Evolutionary conservation across 2,113 vertebrate species (phyloP).

Genomic region (Cryptotis parvus): DNA sequence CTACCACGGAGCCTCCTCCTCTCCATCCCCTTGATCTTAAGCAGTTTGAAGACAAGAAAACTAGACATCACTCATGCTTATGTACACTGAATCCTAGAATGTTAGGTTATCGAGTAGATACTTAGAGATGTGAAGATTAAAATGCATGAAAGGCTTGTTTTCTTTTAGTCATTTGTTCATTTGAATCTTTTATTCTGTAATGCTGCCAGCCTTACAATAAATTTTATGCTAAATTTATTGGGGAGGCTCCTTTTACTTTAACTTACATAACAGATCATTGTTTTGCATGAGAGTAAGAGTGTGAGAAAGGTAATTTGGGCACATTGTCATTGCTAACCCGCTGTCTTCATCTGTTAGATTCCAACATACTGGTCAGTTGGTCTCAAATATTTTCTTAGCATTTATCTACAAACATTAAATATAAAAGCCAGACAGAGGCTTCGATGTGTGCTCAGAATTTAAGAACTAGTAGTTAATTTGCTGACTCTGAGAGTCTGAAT

Average conservation of each 20-base stretch:
- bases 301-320: not conserved
- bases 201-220: not conserved
- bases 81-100: not conserved
- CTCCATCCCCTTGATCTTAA: not conserved
- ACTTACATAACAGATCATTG: not conserved
- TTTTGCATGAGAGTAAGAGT: not conserved
- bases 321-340: not conserved
- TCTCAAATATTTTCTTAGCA: conserved; percentile 45
- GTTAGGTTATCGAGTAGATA: not conserved
- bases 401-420: conserved; percentile 41
- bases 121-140: not conserved
- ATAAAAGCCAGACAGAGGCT: conserved; percentile 38
- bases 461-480: conserved; percentile 61
- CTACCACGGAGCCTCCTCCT: too few relatives aligned
- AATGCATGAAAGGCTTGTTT: conserved; percentile 18
- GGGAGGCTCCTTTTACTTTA: not conserved
- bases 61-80: not conserved
- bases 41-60: not conserved
- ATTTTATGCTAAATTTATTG: not conserved
- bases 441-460: conserved; percentile 57
- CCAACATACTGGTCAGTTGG: not conserved
- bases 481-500: conserved; percentile 39
- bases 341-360: not conserved
- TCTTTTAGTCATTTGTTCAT: conserved; percentile 18
- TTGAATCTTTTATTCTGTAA: conserved; percentile 20